Evolutionary conservation across 1,140 invertebrate genomes (phyloP).

Genomic region (Wiebesia pumilae): DNA sequence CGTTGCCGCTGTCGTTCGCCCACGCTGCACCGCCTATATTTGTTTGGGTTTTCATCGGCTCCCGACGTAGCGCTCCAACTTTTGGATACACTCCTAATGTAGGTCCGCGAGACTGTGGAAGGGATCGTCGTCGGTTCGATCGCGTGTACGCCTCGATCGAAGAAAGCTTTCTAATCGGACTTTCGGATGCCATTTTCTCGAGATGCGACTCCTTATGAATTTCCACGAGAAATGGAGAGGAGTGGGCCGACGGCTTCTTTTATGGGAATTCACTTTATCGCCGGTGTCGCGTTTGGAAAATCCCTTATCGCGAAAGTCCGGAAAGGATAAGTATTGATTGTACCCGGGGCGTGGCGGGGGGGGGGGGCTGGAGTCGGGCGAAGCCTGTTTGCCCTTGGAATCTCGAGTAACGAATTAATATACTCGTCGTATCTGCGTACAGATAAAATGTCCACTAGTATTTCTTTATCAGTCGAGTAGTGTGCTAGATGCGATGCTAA

Average conservation of each 20-base stretch:
- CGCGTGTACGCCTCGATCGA: not conserved
- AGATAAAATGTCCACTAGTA: not conserved
- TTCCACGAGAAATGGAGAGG: too few relatives aligned
- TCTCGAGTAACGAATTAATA: not conserved
- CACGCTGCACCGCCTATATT: constrained; percentile 36
- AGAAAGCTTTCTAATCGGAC: not conserved
- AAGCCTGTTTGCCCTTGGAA: not conserved
- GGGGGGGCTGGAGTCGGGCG: too few relatives aligned
- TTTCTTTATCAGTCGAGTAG: not conserved
- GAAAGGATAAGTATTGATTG: not conserved
- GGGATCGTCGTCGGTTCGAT: not conserved
- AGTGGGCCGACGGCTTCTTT: not conserved
- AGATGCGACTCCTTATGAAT: not conserved
- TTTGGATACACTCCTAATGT: not conserved
- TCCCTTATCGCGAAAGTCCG: not conserved
- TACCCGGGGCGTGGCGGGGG: too few relatives aligned
- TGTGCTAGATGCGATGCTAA: not conserved
- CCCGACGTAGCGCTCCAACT: not conserved
- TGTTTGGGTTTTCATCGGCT: constrained; percentile 45
- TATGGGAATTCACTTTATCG: not conserved
- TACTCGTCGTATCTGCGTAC: not conserved
- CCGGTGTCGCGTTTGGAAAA: not conserved
- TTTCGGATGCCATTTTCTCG: not conserved
- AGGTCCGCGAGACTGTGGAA: not conserved
- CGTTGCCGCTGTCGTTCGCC: constrained; percentile 3